Percentiles rank a stretch among this genome's conserved stretches.
phyloP scores from a whole-genome alignment of 1,140 invertebrate species.

The Drosophila sucinea region DNA sequence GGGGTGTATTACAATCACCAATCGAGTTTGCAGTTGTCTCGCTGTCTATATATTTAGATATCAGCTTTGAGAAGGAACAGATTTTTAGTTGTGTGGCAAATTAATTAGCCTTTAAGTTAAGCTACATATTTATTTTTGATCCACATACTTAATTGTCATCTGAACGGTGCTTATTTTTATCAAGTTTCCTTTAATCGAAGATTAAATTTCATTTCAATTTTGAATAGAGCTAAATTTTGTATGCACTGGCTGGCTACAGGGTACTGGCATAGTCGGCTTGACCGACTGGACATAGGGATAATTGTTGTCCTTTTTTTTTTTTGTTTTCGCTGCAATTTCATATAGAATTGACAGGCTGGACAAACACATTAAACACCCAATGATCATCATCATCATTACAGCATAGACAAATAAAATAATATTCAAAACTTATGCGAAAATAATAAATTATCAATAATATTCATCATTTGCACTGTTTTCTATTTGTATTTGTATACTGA shows the following conservation, averaged over 20 bases:
- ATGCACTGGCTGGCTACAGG: neutral
- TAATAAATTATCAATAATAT: slow-evolving; percentile 21
- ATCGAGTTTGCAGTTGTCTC: no score
- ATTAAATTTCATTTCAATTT: no score
- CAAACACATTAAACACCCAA: slow-evolving; percentile 26
- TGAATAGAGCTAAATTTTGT: no score
- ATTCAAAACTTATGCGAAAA: neutral
- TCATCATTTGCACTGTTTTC: slow-evolving; percentile 56
- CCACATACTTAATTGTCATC: no score
- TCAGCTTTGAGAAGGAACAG: no score
- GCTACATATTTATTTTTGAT: no score
- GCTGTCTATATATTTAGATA: no score
- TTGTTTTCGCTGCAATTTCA: neutral
- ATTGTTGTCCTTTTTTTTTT: neutral
- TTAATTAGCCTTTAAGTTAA: no score
- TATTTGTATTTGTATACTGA: slow-evolving; percentile 38
- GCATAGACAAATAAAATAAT: slow-evolving; percentile 23
- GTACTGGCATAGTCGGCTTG: neutral
- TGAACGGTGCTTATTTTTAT: no score
- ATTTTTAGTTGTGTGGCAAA: no score
- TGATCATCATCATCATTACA: slow-evolving; percentile 32
- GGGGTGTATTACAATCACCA: no score
- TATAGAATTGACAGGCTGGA: neutral
- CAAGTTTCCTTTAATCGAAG: no score
- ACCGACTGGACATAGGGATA: neutral